phyloP scores from a whole-genome alignment of 2,888 invertebrate species.

The Thecocarcelia acutangulata region DNA sequence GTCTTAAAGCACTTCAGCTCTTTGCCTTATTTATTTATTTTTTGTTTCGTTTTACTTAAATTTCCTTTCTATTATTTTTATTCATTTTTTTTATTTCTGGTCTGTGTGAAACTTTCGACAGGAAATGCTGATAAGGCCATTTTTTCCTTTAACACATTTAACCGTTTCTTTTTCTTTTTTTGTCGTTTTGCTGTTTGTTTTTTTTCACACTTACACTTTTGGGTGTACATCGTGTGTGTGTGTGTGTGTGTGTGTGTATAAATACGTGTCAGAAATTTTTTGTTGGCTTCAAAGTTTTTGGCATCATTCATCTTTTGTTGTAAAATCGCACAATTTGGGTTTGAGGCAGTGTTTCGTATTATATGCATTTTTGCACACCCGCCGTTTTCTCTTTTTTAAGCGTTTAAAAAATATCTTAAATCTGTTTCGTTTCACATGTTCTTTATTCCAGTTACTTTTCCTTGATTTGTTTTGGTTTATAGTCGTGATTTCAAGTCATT shows the following conservation, averaged over 20 bases:
- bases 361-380: slow-evolving; percentile 2
- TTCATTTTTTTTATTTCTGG: slow-evolving; percentile 36
- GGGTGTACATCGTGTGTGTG: slow-evolving; percentile 63
- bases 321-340: slow-evolving; percentile 68
- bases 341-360: slow-evolving; percentile 5
- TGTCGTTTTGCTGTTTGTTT: slow-evolving; percentile 46
- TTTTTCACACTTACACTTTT: slow-evolving; percentile 55
- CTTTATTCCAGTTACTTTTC: slow-evolving; percentile 56
- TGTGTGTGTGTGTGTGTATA: slow-evolving; percentile 61
- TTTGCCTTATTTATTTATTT: slow-evolving; percentile 30
- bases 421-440: slow-evolving; percentile 52
- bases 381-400: background rate
- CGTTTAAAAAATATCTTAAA: slow-evolving; percentile 57
- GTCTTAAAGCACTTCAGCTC: background rate
- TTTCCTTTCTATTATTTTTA: slow-evolving; percentile 38
- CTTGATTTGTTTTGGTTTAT: slow-evolving; percentile 64
- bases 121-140: slow-evolving; percentile 81
- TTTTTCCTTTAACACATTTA: slow-evolving; percentile 74
- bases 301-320: slow-evolving; percentile 68
- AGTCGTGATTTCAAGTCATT: slow-evolving; percentile 35
- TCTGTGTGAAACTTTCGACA: slow-evolving; percentile 79
- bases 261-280: slow-evolving; percentile 46
- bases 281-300: slow-evolving; percentile 54
- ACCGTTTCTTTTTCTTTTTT: slow-evolving; percentile 49
- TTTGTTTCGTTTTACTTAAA: slow-evolving; percentile 46